These are phyloP conservation scores for Chlorops oryzae DNA, from an alignment of 1,140 invertebrate genomes.

Conservation along the genomic window DNA sequence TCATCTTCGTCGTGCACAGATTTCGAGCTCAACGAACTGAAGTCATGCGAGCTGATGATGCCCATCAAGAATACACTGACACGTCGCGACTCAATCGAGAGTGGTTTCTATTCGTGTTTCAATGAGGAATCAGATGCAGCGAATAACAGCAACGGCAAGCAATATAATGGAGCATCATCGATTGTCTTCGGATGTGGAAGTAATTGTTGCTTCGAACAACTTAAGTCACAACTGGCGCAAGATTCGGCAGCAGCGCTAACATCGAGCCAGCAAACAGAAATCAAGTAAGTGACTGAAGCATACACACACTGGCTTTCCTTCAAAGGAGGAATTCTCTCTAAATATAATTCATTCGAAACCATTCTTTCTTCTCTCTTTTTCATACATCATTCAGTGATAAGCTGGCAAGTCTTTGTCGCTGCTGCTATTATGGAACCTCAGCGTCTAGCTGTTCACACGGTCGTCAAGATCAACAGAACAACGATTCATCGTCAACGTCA, in stretches of 20 bases:
- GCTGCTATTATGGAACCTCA: constrained; percentile 40
- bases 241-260: constrained; percentile 40
- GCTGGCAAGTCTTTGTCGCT: constrained; percentile 41
- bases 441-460: constrained; percentile 21
- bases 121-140: constrained; percentile 59
- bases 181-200: constrained; percentile 18
- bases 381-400: constrained; percentile 28
- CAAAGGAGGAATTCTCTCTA: too few species aligned
- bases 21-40: constrained; percentile 28
- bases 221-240: constrained; percentile 47
- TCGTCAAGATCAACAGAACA: constrained; percentile 21
- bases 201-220: constrained; percentile 39
- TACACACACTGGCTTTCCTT: too few species aligned
- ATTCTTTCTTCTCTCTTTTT: constrained; percentile 21
- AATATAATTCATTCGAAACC: too few species aligned
- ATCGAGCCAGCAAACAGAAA: too few species aligned
- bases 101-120: constrained; percentile 80
- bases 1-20: constrained; percentile 25
- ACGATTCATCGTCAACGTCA: constrained; percentile 53
- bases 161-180: constrained; percentile 26
- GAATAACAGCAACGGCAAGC: constrained; percentile 29
- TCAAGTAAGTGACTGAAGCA: constrained; percentile 27
- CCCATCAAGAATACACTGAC: constrained; percentile 48
- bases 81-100: constrained; percentile 78
- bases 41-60: constrained; percentile 30